Percentiles rank a stretch among this genome's conserved stretches.
Conservation (phyloP, 2,113 vertebrate species). For the Silurus meridionalis region DNA sequence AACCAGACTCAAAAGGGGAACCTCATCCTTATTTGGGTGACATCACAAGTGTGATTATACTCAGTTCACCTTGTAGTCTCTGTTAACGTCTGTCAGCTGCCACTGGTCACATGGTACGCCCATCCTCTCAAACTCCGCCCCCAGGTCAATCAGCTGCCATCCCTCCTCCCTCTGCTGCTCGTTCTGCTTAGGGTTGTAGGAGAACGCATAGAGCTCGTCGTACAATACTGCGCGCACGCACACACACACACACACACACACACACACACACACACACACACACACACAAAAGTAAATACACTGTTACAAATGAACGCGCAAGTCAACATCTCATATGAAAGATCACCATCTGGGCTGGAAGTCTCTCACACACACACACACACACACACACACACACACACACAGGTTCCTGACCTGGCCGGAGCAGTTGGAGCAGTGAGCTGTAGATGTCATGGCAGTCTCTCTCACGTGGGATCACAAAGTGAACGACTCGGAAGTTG, state of each 20-base stretch:
- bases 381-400: not conserved
- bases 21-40: no score
- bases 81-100: slow-evolving; percentile 92
- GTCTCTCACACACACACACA: not conserved
- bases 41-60: no score
- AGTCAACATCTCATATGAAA: slow-evolving; percentile 24
- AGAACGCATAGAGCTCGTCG: slow-evolving; percentile 94
- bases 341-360: not conserved
- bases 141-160: slow-evolving; percentile 89
- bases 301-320: slow-evolving; percentile 10
- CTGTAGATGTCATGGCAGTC: slow-evolving; percentile 98
- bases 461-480: slow-evolving; percentile 88
- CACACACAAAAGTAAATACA: not conserved
- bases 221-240: slow-evolving; percentile 73
- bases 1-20: no score
- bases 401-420: slow-evolving; percentile 76
- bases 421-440: slow-evolving; percentile 88
- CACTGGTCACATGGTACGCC: slow-evolving; percentile 89
- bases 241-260: not conserved
- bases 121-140: slow-evolving; percentile 90
- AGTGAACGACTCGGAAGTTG: slow-evolving; percentile 93
- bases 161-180: slow-evolving; percentile 86
- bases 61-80: slow-evolving; percentile 85
- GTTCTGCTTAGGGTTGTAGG: slow-evolving; percentile 97
- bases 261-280: slow-evolving; percentile 13